phyloP scores from a whole-genome alignment of 1,140 invertebrate genomes.

The Leptinotarsa texana region DNA sequence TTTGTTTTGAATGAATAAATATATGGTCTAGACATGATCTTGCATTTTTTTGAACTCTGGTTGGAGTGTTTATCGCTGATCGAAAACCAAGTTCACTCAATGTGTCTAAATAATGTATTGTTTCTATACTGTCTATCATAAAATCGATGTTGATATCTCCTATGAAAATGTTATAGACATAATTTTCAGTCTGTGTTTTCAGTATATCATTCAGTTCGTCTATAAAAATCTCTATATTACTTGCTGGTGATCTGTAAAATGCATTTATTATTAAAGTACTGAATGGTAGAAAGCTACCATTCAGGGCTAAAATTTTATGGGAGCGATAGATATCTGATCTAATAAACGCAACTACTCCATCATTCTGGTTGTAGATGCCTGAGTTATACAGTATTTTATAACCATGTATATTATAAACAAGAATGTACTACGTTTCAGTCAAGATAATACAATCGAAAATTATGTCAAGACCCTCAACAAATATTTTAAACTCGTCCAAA shows the following conservation, averaged over 20 bases:
- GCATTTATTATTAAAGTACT: background rate
- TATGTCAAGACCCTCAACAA: background rate
- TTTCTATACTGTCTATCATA: background rate
- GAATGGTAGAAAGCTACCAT: background rate
- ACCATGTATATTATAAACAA: conserved; percentile 1
- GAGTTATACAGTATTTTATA: conserved; percentile 13
- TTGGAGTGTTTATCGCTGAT: background rate
- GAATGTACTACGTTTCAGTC: background rate
- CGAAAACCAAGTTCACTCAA: background rate
- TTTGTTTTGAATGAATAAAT: background rate
- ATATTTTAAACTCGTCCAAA: conserved; percentile 4
- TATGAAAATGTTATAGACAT: background rate
- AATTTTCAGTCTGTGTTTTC: background rate
- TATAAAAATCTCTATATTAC: conserved; percentile 1
- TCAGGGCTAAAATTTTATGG: background rate
- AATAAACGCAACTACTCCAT: conserved; percentile 11
- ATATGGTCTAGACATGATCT: conserved; percentile 9
- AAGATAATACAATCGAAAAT: conserved; percentile 13
- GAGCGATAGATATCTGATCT: background rate
- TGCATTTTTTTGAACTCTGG: background rate
- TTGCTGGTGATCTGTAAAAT: conserved; percentile 10
- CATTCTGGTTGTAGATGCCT: conserved; percentile 4
- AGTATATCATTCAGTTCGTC: background rate
- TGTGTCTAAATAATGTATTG: background rate
- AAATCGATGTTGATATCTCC: conserved; percentile 10